These are phyloP conservation scores for Drosophila kanekoi DNA, from an alignment of 2,888 invertebrate genomes.

Conservation along the genomic window DNA sequence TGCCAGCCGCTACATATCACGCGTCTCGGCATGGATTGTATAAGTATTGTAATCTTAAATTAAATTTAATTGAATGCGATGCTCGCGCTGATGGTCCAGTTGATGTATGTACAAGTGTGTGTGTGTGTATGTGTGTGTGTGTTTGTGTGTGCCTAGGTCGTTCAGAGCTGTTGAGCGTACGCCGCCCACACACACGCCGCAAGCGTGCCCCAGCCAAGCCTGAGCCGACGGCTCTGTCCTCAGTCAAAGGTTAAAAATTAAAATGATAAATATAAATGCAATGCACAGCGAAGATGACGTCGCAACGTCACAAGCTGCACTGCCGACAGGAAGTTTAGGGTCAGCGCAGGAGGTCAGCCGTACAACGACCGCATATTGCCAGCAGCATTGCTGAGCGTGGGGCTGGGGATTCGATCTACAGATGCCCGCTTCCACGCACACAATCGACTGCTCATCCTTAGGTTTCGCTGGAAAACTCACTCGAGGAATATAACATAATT, in stretches of 20 bases:
- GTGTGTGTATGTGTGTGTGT: conserved; percentile 17
- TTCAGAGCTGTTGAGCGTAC: conserved; percentile 42
- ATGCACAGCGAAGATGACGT: conserved; percentile 37
- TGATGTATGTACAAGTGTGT: conserved; percentile 14
- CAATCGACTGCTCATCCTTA: conserved; percentile 3
- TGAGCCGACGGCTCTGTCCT: conserved; percentile 29
- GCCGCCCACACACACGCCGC: conserved; percentile 31
- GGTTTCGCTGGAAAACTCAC: conserved; percentile 31
- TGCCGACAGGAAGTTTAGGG: conserved; percentile 71
- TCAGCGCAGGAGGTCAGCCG: conserved; percentile 63
- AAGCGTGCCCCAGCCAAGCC: conserved; percentile 22
- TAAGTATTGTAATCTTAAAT: conserved; percentile 81
- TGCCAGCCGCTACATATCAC: conserved; percentile 27
- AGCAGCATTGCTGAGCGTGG: background rate
- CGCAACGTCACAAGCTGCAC: conserved; percentile 27
- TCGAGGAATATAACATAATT: conserved; percentile 8
- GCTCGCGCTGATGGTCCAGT: conserved; percentile 49
- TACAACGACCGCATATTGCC: conserved; percentile 26
- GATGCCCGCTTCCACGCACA: conserved; percentile 5
- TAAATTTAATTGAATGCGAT: conserved; percentile 83
- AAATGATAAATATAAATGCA: conserved; percentile 57
- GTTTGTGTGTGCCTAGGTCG: conserved; percentile 59
- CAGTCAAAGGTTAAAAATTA: conserved; percentile 78
- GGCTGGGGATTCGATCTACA: conserved; percentile 14
- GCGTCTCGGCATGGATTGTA: conserved; percentile 47